phyloP scores from a whole-genome alignment of 2,888 invertebrate genomes.

The Pachymerium ferrugineum region DNA sequence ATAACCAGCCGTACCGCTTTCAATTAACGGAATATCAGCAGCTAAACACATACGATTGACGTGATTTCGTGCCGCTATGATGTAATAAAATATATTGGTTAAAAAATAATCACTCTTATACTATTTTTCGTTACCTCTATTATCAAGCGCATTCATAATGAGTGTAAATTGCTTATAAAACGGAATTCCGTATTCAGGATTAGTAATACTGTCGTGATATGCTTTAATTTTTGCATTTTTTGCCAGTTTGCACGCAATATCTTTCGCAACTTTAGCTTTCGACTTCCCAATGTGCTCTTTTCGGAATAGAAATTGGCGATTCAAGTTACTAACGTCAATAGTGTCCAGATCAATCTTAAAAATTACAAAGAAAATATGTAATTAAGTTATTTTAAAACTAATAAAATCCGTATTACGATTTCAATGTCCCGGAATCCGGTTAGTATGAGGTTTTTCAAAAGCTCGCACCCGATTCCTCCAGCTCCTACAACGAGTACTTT shows the following conservation, averaged over 20 bases:
- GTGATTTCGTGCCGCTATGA: conserved; percentile 87
- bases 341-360: conserved; percentile 97
- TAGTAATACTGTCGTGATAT: conserved; percentile 87
- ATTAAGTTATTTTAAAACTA: no score
- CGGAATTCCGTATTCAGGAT: conserved; percentile 74
- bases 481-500: conserved; percentile 76
- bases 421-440: conserved; percentile 89
- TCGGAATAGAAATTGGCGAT: conserved; percentile 97
- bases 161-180: conserved; percentile 88
- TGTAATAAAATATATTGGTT: no score
- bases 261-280: conserved; percentile 78
- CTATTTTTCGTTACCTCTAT: conserved; percentile 54
- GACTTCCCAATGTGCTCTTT: conserved; percentile 97
- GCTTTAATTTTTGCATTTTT: conserved; percentile 81
- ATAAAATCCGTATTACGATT: conserved; percentile 66
- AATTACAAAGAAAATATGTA: no score
- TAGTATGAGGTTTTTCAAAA: conserved; percentile 92
- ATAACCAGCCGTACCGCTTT: conserved; percentile 96
- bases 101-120: not conserved
- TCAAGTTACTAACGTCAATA: conserved; percentile 97
- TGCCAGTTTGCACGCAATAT: conserved; percentile 81
- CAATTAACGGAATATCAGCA: conserved; percentile 86
- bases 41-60: conserved; percentile 98
- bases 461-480: conserved; percentile 98
- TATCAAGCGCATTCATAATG: conserved; percentile 95